A percentile compares a stretch with the other conserved stretches of the same genome.
Evolutionary conservation across 2,888 invertebrate species (phyloP).

Genomic region (Leptarthrus brevirostris): DNA sequence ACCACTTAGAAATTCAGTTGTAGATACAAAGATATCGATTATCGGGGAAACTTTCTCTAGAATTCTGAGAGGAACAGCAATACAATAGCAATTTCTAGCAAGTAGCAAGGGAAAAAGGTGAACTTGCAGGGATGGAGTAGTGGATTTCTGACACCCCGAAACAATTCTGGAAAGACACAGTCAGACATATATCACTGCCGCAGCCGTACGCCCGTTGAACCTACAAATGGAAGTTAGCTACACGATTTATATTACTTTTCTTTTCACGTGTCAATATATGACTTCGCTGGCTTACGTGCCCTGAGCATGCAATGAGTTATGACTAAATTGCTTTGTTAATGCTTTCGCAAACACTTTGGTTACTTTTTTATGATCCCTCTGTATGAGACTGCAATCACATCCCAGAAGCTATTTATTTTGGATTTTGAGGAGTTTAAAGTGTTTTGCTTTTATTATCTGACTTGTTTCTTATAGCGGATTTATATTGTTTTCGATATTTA

Average conservation of each 20-base stretch:
- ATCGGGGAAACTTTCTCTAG: conserved; percentile 29
- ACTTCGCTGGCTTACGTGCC: conserved; percentile 43
- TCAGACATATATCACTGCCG: conserved; percentile 11
- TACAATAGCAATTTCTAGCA: not conserved
- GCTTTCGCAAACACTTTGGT: conserved; percentile 27
- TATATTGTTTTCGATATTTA: not conserved
- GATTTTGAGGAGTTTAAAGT: not conserved
- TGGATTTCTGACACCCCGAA: not conserved
- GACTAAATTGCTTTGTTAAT: conserved; percentile 42
- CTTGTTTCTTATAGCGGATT: not conserved
- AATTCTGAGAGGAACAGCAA: not conserved
- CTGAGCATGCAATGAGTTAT: conserved; percentile 42
- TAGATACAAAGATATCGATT: conserved; percentile 40
- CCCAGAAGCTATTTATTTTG: conserved; percentile 2
- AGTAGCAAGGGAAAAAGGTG: not conserved
- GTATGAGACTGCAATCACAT: not conserved
- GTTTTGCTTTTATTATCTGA: conserved; percentile 18
- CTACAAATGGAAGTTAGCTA: conserved; percentile 19
- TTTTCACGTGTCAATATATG: conserved; percentile 46
- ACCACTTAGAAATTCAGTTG: not conserved
- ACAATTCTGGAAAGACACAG: not conserved
- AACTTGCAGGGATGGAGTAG: not conserved
- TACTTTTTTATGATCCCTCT: conserved; percentile 38
- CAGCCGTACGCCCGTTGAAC: not conserved
- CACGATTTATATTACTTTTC: conserved; percentile 45